phyloP scores from a whole-genome alignment of 2,113 vertebrate species.

The Aptenodytes forsteri region DNA sequence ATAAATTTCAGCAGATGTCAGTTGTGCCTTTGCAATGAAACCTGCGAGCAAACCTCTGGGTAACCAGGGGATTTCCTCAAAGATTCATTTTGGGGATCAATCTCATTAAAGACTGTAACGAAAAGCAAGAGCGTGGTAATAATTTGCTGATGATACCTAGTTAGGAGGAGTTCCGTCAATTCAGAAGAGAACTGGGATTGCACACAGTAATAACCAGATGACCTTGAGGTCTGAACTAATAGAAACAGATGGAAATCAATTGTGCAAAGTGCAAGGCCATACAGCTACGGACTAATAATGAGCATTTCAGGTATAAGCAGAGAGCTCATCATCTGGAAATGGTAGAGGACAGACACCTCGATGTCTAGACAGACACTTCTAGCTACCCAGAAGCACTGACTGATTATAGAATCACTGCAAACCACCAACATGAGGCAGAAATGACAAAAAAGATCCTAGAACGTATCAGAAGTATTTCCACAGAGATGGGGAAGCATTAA shows the following conservation, averaged over 20 bases:
- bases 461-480: neutral
- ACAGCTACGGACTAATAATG: neutral
- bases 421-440: neutral
- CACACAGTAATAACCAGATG: neutral
- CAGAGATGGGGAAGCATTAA: neutral
- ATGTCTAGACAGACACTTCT: neutral
- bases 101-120: neutral
- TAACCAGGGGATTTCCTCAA: neutral
- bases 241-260: constrained; percentile 42
- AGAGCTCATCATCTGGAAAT: neutral
- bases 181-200: neutral
- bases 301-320: neutral
- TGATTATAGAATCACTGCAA: neutral
- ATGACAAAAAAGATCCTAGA: neutral
- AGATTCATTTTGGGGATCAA: neutral
- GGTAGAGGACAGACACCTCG: neutral
- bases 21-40: neutral
- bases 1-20: neutral
- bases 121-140: neutral
- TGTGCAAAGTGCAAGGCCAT: neutral
- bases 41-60: neutral
- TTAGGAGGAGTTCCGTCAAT: constrained; percentile 18
- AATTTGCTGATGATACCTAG: neutral
- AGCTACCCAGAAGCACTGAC: neutral
- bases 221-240: constrained; percentile 34